A percentile compares a stretch with the other conserved stretches of the same genome.
phyloP scores from a whole-genome alignment of 2,888 invertebrate species.

The Synergus laeviventris region DNA sequence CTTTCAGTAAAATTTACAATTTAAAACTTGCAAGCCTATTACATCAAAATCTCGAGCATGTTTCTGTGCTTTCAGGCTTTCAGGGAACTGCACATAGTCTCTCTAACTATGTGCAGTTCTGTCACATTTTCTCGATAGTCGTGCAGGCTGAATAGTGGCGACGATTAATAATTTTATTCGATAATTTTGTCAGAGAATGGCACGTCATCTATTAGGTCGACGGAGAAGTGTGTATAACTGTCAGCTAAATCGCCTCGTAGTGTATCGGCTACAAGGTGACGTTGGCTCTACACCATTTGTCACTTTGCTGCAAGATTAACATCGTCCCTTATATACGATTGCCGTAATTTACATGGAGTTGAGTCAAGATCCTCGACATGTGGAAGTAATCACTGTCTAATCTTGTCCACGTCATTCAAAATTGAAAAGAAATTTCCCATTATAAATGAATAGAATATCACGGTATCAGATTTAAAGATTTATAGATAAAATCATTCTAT shows the following conservation, averaged over 20 bases:
- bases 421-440: neutral
- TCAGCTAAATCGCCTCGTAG: conserved; percentile 58
- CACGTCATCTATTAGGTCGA: conserved; percentile 45
- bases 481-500: too few species aligned
- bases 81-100: too few species aligned
- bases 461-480: too few species aligned
- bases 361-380: conserved; percentile 40
- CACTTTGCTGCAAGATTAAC: conserved; percentile 52
- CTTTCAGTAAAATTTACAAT: neutral
- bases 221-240: conserved; percentile 47
- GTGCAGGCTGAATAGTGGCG: neutral
- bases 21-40: neutral
- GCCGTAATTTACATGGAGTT: conserved; percentile 46
- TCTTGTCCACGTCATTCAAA: conserved; percentile 36
- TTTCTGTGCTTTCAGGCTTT: neutral
- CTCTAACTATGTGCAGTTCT: neutral
- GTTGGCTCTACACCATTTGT: conserved; percentile 48
- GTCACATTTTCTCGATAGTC: neutral
- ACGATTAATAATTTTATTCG: conserved; percentile 59
- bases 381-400: conserved; percentile 42
- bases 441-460: neutral
- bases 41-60: neutral
- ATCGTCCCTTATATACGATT: conserved; percentile 44
- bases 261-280: conserved; percentile 53
- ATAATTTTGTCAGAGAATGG: conserved; percentile 59